Base-by-base conservation (phyloP, 2,113 vertebrate genomes). In the Rhinogobius similis region DNA sequence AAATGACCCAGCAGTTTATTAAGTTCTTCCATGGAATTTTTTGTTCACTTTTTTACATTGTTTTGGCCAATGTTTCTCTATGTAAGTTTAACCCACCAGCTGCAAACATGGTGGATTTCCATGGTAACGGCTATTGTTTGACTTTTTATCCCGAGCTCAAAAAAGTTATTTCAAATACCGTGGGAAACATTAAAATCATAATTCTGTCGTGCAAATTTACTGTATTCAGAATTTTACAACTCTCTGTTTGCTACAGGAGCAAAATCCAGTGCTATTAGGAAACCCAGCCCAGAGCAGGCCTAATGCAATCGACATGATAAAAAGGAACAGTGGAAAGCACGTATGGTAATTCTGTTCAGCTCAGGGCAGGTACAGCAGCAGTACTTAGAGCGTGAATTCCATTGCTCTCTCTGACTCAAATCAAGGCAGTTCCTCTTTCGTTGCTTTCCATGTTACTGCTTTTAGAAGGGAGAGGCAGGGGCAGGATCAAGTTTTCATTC, bases 401-500 rank as follows among this genome's bases (percentile, higher is more conserved):
- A 75, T 14, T 21, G 11, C 41, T 67, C 39, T 6, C 12, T 21
- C 43, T 81, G 61, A 74, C 79, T 70, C 44, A 88, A 88, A 86
- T 72, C 36, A 68, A 81, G 43, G 65, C 43, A 86, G 82, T 90
- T 90, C 88, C 86, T 89, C 82, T 89, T 91, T 82, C 76, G 75
- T 75, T 84, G 74, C 80, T 84, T 83, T 86, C 81, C 81, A 73
- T 71, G 68, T 80, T 36, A 70, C 67, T 76, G 72, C 82, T 76
- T 81, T 79, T 73, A 80, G 55, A 73, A 52, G 72, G 70, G 67
- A 71, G 76, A 71, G 58, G 70, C 14, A 41, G 23, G 62, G 39
- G 53, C 58, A 71, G 74, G 48, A 36, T 38, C 18, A n/a, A 55
- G 29, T 50, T 72, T 55, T 62, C 55, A 20, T 62, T 27, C 20